phyloP scores from a whole-genome alignment of 2,888 invertebrate species.

The Andrena haemorrhoa region DNA sequence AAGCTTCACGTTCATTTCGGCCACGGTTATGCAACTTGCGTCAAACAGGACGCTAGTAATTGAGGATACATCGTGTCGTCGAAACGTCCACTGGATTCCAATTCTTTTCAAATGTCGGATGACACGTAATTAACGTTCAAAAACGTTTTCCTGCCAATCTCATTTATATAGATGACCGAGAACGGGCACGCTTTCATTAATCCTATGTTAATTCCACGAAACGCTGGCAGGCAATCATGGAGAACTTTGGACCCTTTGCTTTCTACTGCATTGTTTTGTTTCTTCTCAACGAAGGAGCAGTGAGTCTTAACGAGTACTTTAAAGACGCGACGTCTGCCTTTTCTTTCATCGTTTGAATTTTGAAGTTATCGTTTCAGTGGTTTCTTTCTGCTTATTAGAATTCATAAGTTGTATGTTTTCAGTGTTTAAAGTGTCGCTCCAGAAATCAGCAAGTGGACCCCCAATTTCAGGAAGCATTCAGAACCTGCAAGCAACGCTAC shows the following conservation, averaged over 20 bases:
- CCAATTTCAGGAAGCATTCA: conserved; percentile 87
- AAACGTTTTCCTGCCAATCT: conserved; percentile 53
- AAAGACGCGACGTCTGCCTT: background rate
- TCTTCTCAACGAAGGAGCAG: conserved; percentile 14
- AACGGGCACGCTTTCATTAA: conserved; percentile 4
- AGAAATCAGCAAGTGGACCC: conserved; percentile 87
- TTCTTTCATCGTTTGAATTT: background rate
- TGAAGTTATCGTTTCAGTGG: no score
- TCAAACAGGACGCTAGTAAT: conserved; percentile 33
- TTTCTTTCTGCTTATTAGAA: background rate
- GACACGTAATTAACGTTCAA: conserved; percentile 41
- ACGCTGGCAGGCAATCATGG: conserved; percentile 6
- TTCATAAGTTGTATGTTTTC: conserved; percentile 26
- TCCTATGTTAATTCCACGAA: background rate
- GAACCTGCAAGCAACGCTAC: conserved; percentile 85
- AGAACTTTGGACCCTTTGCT: background rate
- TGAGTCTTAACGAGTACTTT: conserved; percentile 14
- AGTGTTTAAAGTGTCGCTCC: conserved; percentile 87
- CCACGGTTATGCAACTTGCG: conserved; percentile 28
- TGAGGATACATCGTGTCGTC: conserved; percentile 40
- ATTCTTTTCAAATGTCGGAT: conserved; percentile 38
- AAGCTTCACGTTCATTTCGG: conserved; percentile 6
- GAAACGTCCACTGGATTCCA: conserved; percentile 41
- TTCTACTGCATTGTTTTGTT: conserved; percentile 1
- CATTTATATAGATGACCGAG: conserved; percentile 38